Evolutionary conservation across 2,113 vertebrate genomes (phyloP).

Genomic region (Empidonax traillii): DNA sequence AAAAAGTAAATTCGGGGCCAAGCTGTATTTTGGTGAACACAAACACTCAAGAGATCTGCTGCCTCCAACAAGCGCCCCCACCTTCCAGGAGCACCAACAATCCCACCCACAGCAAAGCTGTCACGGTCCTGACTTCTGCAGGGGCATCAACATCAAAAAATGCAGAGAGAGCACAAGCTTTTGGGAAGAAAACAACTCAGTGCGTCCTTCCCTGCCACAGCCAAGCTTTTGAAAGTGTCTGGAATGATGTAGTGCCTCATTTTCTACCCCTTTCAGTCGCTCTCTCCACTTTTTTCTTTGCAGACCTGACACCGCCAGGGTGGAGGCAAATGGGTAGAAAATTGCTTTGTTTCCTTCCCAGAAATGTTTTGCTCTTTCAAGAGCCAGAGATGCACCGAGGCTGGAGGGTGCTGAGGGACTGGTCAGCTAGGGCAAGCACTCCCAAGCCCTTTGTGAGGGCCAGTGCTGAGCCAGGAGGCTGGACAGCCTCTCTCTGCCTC

Average conservation of each 20-base stretch:
- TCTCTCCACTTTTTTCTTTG: not conserved
- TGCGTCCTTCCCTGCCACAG: constrained; percentile 1
- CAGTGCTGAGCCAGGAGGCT: not conserved
- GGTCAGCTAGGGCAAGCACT: not conserved
- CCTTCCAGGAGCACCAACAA: not conserved
- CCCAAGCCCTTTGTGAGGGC: not conserved
- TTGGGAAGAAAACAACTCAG: not conserved
- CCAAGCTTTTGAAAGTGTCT: not conserved
- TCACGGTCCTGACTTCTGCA: not conserved
- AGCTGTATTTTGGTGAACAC: not conserved
- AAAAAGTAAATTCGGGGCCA: not conserved
- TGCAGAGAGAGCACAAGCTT: not conserved
- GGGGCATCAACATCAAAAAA: constrained; percentile 37
- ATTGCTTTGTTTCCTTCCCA: not conserved
- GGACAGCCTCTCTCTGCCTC: not conserved
- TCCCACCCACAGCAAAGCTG: not conserved
- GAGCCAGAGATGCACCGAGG: not conserved
- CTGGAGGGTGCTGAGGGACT: not conserved
- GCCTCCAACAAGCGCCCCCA: not conserved
- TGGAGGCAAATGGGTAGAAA: not conserved
- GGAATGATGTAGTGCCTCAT: not conserved
- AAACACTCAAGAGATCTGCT: not conserved
- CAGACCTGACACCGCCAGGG: not conserved
- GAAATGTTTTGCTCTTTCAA: not conserved
- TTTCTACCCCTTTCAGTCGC: not conserved